Evolutionary conservation across 2,797 vertebrate genomes (phyloP), one percentile per base, ranked within the genome.

Genomic region (Catostomus latipinnis): DNA sequence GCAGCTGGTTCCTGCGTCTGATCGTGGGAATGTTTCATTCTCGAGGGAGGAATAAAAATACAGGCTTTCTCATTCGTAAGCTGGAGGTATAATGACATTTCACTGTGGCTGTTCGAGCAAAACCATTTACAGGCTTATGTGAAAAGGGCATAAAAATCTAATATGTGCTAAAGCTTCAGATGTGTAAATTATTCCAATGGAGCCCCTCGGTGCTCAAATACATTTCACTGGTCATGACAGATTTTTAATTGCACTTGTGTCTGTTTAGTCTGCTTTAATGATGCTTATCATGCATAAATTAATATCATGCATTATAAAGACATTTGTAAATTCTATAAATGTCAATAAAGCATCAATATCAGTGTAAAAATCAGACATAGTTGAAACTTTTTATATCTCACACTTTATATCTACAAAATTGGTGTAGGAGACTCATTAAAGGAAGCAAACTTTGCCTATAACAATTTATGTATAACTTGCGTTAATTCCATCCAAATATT

Each of bases 1-100:
- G 85, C 88, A 88, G 89, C 88, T 89, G 61, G 62, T 86, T 82
- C 82, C 88, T 84, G 76, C 84, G 84, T 88, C 85, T 82, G 9
- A 81, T 80, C 52, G 65, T 74, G 75, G 65, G 16, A 84, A 87
- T 86, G 84, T 88, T 61, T 80, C 83, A 84, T 78, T 87, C 71
- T 72, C 68, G 60, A 8, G 48, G 10, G 70, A 77, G 82, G 81
- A 85, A 57, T 80, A 73, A 81, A 71, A 43, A 50, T 34, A 74
- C 43, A 50, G 49, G 79, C 62, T 54, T 66, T 34, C 46, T 67
- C 56, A 54, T 14, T 56, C 18, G 68, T 62, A 74, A 67, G 18
- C 6, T 65, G 18, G 49, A 74, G 13, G 6, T 34, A 34, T 78
- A 68, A 50, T 57, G 0, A 71, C 49, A 74, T 65, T 66, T 76